phyloP scores from a whole-genome alignment of 2,113 vertebrate species.

The Nesoenas mayeri region DNA sequence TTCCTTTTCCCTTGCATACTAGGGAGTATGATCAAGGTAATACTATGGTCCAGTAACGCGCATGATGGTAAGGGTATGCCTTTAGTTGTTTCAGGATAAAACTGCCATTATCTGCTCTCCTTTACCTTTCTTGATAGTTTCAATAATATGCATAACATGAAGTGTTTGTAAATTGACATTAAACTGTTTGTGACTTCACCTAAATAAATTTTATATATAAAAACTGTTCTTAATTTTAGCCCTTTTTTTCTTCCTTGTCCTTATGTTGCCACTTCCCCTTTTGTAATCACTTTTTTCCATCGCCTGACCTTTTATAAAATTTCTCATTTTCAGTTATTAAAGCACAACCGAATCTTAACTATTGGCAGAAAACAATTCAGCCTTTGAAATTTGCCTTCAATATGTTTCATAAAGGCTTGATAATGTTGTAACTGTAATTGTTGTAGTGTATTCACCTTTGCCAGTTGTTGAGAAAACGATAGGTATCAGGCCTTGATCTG shows the following conservation, averaged over 20 bases:
- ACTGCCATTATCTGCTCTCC: slow-evolving; percentile 22
- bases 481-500: neutral
- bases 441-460: neutral
- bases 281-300: neutral
- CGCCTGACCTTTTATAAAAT: neutral
- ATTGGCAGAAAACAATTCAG: neutral
- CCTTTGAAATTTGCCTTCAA: neutral
- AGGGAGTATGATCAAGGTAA: slow-evolving; percentile 34
- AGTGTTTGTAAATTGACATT: slow-evolving; percentile 62
- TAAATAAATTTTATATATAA: slow-evolving; percentile 70
- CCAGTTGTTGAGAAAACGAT: neutral
- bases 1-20: slow-evolving; percentile 28
- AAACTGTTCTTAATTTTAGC: neutral
- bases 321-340: neutral
- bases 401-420: neutral
- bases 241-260: neutral
- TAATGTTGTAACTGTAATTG: neutral
- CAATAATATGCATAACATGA: slow-evolving; percentile 43
- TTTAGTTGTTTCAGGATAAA: slow-evolving; percentile 53
- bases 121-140: slow-evolving; percentile 36
- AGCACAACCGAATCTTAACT: neutral
- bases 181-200: slow-evolving; percentile 63
- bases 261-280: neutral
- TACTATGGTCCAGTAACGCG: slow-evolving; percentile 35
- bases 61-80: slow-evolving; percentile 46